Evolutionary conservation across 2,888 invertebrate genomes (phyloP), one percentile per base, ranked within the genome.

Genomic region (Alsophila aescularia): DNA sequence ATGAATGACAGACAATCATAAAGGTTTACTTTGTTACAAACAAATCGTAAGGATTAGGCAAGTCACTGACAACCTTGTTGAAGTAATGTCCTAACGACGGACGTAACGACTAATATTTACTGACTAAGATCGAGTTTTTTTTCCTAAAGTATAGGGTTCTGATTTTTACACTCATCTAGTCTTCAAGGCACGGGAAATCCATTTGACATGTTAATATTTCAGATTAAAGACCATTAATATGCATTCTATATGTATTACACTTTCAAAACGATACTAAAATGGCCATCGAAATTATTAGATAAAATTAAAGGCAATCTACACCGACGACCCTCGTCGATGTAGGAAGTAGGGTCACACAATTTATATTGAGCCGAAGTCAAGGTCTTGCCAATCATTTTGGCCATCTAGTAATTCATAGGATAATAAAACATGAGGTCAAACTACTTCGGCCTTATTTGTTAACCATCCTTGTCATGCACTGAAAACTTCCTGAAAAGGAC

Each of bases 331-430:
- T 87, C 81, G 76, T 58, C 68, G 69, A 77, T 83, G 77, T 77
- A 87, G 90, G 90, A 90, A 90, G 88, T 88, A 76, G 83, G 87
- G 85, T 87, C 83, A 83, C 75, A 82, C 80, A 83, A 82, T 88
- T 85, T 84, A 85, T 86, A 88, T 86, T 85, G 83, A 84, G 76
- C 83, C 75, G 82, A 83, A 89, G 84, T 88, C 90, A 88, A 89
- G 90, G 90, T 80, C 81, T 72, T 69, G 78, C 84, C 86, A 89
- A 88, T 89, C 87, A 83, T 85, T 85, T 84, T 80, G 81, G 79
- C 81, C 84, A 80, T 86, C 85, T 84, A 85, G 77, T 83, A 82
- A 82, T 82, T 83, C 83, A 81, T 83, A 83, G 84, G 80, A 79
- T 81, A 87, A 87, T 87, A 83, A 85, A 85, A 79, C 69, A 72